Evolutionary conservation across 2,888 invertebrate species (phyloP), one percentile per base, ranked within the genome.

Genomic region (Drosophila multiciliata): DNA sequence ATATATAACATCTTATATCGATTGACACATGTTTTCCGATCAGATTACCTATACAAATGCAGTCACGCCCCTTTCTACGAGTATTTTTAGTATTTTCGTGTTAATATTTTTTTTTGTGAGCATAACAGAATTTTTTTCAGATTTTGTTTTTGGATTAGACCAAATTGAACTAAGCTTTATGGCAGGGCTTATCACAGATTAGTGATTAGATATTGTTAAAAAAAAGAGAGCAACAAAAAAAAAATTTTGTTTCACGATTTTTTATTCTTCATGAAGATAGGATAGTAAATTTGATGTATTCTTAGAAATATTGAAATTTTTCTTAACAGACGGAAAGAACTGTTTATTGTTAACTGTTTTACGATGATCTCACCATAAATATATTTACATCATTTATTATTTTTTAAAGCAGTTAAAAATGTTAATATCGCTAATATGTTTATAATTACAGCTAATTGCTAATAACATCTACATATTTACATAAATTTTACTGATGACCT

Each of bases 111-210:
- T 17, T 49, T 26, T 49, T 49, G 17, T 17, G 17, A 26, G 2
- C n/a, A 32, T 4, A 49, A 33, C 35, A 35, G 6, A 26, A 29
- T 57, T 65, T 79, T 81, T 87, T 88, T 89, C 81, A 81, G 74
- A 73, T 71, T 68, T 62, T 52, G n/a, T 58, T 64, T 52, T 52
- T 53, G 32, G 26, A 42, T 72, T 49, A 48, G n/a, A 20, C 42
- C 38, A 57, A 49, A n/a, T 40, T 48, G 53, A 72, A 82, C 74
- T 77, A 78, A 54, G 48, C 45, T 89, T 87, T 87, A 85, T 89
- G 76, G 84, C 75, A 72, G 57, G 45, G 64, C 82, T 89, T 85
- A 89, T 87, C 84, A 83, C 55, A 79, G 86, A 78, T 82, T 82
- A 32, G 26, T 67, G 76, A 78, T 80, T 66, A 79, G 75, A 78